Evolutionary conservation across 2,113 vertebrate species (phyloP).

Genomic region (Mionectes macconnelli): DNA sequence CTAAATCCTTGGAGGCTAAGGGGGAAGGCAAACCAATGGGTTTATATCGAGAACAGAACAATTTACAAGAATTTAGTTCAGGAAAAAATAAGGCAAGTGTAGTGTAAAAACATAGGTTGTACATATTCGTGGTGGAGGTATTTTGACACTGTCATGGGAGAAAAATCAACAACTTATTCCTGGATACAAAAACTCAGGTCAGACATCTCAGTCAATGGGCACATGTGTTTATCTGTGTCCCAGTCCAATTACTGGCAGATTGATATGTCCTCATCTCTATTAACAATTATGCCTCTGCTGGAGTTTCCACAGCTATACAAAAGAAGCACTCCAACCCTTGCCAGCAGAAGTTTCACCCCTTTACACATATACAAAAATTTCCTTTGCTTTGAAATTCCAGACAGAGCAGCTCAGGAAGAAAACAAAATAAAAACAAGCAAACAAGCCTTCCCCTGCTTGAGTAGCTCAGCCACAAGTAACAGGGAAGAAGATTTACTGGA

Average conservation of each 20-base stretch:
- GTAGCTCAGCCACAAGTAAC: not conserved
- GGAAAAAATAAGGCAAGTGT: constrained; percentile 58
- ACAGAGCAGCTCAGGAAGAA: not conserved
- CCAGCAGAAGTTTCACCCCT: not conserved
- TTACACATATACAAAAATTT: not conserved
- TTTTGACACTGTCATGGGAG: not conserved
- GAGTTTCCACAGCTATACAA: not conserved
- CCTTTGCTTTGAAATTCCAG: constrained; percentile 1
- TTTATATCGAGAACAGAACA: not conserved
- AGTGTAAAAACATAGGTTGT: not conserved
- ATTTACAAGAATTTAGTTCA: not conserved
- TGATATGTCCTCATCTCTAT: not conserved
- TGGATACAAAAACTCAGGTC: not conserved
- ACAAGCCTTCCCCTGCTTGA: not conserved
- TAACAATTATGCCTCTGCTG: not conserved
- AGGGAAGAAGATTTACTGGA: not conserved
- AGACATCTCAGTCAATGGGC: not conserved
- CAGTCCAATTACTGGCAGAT: not conserved
- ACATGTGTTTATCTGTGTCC: not conserved
- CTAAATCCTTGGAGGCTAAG: constrained; percentile 36
- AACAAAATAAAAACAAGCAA: not conserved
- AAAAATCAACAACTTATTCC: constrained; percentile 8
- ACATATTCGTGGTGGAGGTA: not conserved
- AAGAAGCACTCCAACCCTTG: not conserved
- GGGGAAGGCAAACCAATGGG: not conserved